Base-by-base conservation (phyloP, 2,113 vertebrate species). In the Gymnobelideus leadbeateri region DNA sequence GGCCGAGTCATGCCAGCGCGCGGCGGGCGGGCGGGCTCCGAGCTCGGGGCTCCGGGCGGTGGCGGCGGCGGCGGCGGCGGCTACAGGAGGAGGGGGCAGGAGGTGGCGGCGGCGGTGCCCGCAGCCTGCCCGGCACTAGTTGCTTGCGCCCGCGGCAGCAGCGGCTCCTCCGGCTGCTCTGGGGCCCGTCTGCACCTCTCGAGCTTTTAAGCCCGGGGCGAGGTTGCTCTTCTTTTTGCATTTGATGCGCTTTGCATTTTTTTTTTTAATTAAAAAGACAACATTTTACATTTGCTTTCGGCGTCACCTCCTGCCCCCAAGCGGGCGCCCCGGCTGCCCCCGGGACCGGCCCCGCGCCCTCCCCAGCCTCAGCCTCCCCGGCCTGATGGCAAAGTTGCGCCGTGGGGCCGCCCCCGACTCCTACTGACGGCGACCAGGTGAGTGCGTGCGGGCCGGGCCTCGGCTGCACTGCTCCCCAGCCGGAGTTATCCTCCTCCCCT, bases 351-450 rank as follows among this genome's bases (percentile, higher is more conserved):
- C 55, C 94, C 92, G 97, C 96, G 94, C 68, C 55, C 61, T 95
- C 96, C 97, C 97, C 93, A 93, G 97, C 95, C 97, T 95, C 96
- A 95, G 95, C 96, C 95, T 95, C 92, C 89, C 89, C 96, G 97
- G 97, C 68, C 68, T 84, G 96, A 98, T 98, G 97, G 97, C 97
- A 97, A 97, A 97, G 97, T 97, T 98, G 97, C 91, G 97, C 96
- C 97, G 97, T 77, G 92, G 91, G 96, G 96, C 95, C 96, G 95
- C 96, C 97, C 89, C 96, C 97, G 93, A 96, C 97, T 98, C 97
- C 98, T 97, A 96, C 98, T 98, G 97, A 97, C 98, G 95, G 98
- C 97, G 97, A 97, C 97, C 97, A 98, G 98, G 98, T 98, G 96
- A 98, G 98, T 97, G 97, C 50, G 90, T 51, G 68, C 96, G 93